Conservation (phyloP, 2,888 invertebrate species). For the Imbricaverruca yamaguchii region DNA sequence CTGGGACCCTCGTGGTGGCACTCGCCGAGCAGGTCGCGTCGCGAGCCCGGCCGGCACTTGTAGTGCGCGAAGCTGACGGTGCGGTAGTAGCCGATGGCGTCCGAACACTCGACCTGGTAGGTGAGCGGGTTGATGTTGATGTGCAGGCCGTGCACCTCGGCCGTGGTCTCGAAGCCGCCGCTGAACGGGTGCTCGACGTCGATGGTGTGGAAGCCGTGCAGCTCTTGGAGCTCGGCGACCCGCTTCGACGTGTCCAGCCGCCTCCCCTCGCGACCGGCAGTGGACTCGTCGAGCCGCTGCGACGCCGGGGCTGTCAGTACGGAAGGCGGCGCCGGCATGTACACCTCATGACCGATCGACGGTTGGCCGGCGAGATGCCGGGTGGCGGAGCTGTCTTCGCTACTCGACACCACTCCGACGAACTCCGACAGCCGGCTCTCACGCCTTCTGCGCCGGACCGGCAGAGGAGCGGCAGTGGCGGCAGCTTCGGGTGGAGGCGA, state of each 20-base stretch:
- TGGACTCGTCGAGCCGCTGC: no score
- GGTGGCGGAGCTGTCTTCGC: no score
- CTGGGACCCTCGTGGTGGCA: constrained; percentile 1
- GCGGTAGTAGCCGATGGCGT: constrained; percentile 8
- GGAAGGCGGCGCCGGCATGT: no score
- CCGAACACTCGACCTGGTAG: background rate
- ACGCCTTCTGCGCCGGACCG: no score
- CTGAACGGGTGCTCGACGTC: background rate
- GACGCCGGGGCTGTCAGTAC: no score
- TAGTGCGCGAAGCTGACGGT: constrained; percentile 12
- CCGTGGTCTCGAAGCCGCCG: background rate
- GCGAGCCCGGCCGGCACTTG: constrained; percentile 15
- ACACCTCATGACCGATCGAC: no score
- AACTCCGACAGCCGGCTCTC: no score
- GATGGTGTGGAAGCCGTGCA: background rate
- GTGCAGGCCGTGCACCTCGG: background rate
- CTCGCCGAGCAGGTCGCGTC: constrained; percentile 6
- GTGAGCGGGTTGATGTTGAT: constrained; percentile 11
- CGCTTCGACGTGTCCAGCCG: background rate
- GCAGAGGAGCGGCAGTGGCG: no score
- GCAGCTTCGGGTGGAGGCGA: no score
- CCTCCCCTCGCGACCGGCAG: no score
- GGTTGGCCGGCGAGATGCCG: no score
- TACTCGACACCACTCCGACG: no score
- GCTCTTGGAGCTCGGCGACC: background rate